Base-by-base conservation (phyloP, 2,888 invertebrate genomes). In the Heliconius cydno region DNA sequence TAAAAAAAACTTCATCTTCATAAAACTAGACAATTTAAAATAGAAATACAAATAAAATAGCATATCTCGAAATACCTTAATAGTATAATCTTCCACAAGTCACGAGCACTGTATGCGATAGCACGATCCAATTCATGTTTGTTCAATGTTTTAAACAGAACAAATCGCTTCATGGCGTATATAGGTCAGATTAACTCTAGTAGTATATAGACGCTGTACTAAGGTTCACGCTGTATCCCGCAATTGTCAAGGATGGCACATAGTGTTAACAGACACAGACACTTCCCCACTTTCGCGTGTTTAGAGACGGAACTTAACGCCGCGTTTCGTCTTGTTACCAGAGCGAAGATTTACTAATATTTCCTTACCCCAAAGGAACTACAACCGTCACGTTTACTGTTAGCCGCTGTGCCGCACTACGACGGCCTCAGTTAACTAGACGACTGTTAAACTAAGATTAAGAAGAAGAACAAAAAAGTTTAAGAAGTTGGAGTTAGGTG, bases 111-210 rank as follows among this genome's bases (percentile, higher is more conserved):
- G 22, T 77, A 80, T 71, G 74, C 77, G 63, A 41, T 15, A 46
- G 28, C 77, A 78, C 71, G 75, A 63, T 70, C 74, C 63, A 78
- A 63, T 78, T 71, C 70, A 28, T 34, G 22, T 52, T 77, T 15
- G 38, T 80, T 19, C 71, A 78, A 71, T 75, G 68, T 80, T 74
- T 72, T 65, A 75, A 71, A 63, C 70, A 52, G 57, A 38, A 78
- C 19, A 38, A 75, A 70, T 74, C 70, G 66, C 60, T 52, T 57
- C 78, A 68, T 30, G 52, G 70, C 68, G 25, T 60, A 75, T 80
- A 65, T 63, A 52, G 77, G 80, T 78, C 77, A 77, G 63, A 41
- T 41, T 60, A 77, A 22, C 68, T 77, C 68, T 52, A 63, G 46
- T 6, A 46, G 6, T 46, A 19, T 46, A 46, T 46, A 19, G 15